phyloP scores from a whole-genome alignment of 2,797 vertebrate genomes.

The Anisognathus igniventris region DNA sequence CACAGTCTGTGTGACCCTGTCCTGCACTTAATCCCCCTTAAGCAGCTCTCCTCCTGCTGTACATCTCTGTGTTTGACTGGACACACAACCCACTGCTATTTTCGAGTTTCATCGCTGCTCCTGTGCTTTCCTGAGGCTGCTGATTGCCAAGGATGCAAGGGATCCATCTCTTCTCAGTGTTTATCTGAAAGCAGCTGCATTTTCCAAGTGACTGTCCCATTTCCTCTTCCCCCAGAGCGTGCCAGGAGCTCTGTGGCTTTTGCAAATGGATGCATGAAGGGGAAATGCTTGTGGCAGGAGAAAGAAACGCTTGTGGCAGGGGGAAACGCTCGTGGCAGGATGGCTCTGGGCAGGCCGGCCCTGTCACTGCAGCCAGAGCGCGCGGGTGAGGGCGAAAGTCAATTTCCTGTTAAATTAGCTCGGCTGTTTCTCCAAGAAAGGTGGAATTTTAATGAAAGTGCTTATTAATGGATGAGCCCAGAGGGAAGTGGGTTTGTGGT shows the following conservation, averaged over 20 bases:
- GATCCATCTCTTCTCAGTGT: neutral
- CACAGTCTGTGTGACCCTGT: neutral
- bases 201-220: fast-evolving
- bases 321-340: neutral
- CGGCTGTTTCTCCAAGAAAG: conserved; percentile 4
- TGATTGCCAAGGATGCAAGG: neutral
- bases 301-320: neutral
- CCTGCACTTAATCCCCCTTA: neutral
- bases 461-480: conserved; percentile 58
- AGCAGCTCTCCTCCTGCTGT: neutral
- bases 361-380: neutral
- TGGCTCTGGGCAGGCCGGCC: neutral
- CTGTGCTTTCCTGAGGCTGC: neutral
- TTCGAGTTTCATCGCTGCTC: fast-evolving
- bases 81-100: fast-evolving
- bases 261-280: fast-evolving
- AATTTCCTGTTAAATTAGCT: conserved; percentile 45
- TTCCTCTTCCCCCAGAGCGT: neutral
- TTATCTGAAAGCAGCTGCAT: neutral
- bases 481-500: conserved; percentile 49
- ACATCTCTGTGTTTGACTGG: neutral
- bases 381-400: neutral
- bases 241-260: neutral
- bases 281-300: neutral
- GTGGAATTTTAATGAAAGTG: conserved; percentile 61